Conservation (phyloP, 2,888 invertebrate species). For the Bugula neritina region DNA sequence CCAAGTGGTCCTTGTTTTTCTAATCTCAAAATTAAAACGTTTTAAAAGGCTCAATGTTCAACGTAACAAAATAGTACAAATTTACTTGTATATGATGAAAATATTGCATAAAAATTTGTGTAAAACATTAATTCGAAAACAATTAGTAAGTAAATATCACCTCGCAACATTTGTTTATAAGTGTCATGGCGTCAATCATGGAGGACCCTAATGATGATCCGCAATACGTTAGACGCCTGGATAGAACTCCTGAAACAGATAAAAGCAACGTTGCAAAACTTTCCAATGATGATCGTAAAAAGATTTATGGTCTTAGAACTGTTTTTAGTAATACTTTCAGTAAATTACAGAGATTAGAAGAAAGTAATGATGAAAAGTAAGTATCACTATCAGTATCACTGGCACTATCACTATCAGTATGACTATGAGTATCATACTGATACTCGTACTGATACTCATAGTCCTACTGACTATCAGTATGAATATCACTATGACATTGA, state of each 20-base stretch:
- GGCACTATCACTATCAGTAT: too few relatives aligned
- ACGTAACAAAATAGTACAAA: too few relatives aligned
- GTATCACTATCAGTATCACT: neutral
- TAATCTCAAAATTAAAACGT: too few relatives aligned
- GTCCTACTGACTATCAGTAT: too few relatives aligned
- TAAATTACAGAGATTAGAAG: slow-evolving; percentile 37
- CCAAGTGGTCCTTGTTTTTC: too few relatives aligned
- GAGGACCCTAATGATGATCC: slow-evolving; percentile 18
- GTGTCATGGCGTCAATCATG: slow-evolving; percentile 22
- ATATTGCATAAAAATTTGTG: too few relatives aligned
- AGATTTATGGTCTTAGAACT: slow-evolving; percentile 35
- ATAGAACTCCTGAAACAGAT: slow-evolving; percentile 38
- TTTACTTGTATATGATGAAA: too few relatives aligned
- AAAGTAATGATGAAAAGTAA: slow-evolving; percentile 43
- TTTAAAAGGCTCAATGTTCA: too few relatives aligned
- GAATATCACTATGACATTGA: too few relatives aligned
- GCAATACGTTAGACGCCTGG: slow-evolving; percentile 32
- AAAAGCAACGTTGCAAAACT: slow-evolving; percentile 34
- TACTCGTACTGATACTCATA: too few relatives aligned
- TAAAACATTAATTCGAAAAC: too few relatives aligned
- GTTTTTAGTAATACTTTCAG: slow-evolving; percentile 35
- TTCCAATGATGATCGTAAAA: slow-evolving; percentile 34
- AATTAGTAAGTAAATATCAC: neutral
- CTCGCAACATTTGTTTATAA: neutral
- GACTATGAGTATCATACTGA: too few relatives aligned